Percentiles rank a stretch among this genome's conserved stretches.
Evolutionary conservation across 2,113 vertebrate species (phyloP).

Genomic region (Osmerus mordax): DNA sequence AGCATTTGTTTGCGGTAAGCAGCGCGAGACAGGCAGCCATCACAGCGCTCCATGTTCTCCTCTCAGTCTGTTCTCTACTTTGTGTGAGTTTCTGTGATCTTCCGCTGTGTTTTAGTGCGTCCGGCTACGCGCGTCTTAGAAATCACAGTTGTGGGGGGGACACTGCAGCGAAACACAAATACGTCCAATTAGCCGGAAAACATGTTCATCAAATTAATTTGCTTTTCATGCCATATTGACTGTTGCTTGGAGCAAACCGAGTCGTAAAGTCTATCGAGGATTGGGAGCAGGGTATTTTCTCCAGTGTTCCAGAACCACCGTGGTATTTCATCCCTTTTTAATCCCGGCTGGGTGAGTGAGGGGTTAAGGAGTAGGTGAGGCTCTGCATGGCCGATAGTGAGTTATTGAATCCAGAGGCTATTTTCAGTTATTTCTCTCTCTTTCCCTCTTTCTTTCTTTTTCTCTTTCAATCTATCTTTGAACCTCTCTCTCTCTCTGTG

Average conservation of each 20-base stretch:
- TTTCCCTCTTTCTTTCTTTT: neutral
- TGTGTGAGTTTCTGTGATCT: neutral
- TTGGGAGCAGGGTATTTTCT: neutral
- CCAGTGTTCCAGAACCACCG: constrained; percentile 1
- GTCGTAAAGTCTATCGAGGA: neutral
- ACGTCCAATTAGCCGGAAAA: too few relatives aligned
- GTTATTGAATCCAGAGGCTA: constrained; percentile 50
- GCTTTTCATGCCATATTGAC: too few relatives aligned
- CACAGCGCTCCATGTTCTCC: constrained; percentile 5
- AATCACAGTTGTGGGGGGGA: too few relatives aligned
- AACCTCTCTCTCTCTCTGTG: neutral
- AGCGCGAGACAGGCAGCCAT: constrained; percentile 12
- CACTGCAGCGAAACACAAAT: too few relatives aligned
- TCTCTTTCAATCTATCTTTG: neutral
- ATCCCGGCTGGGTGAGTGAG: constrained; percentile 48
- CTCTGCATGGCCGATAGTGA: constrained; percentile 44
- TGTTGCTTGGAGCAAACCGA: too few relatives aligned
- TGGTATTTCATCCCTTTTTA: constrained; percentile 30
- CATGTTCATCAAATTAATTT: too few relatives aligned
- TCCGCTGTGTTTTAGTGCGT: too few relatives aligned
- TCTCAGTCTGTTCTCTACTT: constrained; percentile 2
- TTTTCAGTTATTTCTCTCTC: constrained; percentile 50
- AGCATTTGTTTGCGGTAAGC: constrained; percentile 20
- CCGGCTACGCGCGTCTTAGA: too few relatives aligned
- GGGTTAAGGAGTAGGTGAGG: constrained; percentile 49